These are phyloP conservation scores for Apodemus speciosus DNA, from an alignment of 2,113 vertebrate genomes.

Conservation along the genomic window DNA sequence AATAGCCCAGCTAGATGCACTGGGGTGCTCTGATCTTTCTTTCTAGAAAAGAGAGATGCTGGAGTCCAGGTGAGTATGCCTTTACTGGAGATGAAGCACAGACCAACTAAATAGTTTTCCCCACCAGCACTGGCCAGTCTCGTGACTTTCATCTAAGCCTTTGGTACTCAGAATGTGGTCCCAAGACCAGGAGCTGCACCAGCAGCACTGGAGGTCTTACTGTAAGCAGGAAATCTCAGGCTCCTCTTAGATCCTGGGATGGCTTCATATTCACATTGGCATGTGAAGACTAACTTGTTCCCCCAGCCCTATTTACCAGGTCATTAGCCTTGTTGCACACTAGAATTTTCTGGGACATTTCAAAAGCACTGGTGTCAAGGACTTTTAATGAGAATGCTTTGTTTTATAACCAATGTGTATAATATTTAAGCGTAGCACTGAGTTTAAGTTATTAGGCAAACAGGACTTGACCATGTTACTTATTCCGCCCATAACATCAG, in stretches of 20 bases:
- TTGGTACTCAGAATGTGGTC: slow-evolving; percentile 1
- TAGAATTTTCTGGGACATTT: neutral
- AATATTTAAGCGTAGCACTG: neutral
- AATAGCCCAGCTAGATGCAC: neutral
- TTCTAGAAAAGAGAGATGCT: neutral
- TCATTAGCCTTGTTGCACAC: neutral
- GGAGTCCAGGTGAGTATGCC: neutral
- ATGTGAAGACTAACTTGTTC: neutral
- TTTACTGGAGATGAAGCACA: neutral
- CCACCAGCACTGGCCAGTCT: neutral
- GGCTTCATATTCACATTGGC: neutral
- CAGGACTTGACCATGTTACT: neutral
- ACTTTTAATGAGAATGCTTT: neutral
- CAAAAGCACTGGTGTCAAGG: neutral
- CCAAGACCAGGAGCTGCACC: neutral
- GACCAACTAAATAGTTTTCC: neutral
- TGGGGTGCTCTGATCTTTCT: neutral
- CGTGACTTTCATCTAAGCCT: neutral
- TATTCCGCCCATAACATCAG: neutral
- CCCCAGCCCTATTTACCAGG: neutral
- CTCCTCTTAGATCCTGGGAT: neutral
- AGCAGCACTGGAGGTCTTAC: neutral
- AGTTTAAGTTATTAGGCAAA: neutral
- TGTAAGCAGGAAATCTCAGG: neutral
- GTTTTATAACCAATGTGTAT: neutral